Percentiles rank a stretch among this genome's conserved stretches.
Evolutionary conservation across 1,140 invertebrate species (phyloP).

Genomic region (Odontomachus brunneus): DNA sequence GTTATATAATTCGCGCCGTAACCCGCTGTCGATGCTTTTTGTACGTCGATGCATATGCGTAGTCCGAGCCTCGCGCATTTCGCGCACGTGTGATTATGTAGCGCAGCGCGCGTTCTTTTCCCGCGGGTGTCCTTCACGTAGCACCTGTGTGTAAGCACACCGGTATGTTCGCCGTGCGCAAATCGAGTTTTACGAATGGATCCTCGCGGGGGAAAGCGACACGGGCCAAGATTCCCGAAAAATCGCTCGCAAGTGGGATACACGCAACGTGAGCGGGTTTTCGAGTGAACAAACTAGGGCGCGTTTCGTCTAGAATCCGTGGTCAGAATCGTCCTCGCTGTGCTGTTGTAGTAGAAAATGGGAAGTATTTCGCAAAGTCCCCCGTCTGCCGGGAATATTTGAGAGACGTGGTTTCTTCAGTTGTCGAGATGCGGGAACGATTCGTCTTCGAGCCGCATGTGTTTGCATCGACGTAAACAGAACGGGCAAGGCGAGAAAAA

Average conservation of each 20-base stretch:
- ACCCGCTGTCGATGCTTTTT: slow-evolving; percentile 44
- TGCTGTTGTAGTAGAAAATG: too few species aligned
- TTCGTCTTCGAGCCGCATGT: not conserved
- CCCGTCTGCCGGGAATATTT: too few species aligned
- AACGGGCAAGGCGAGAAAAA: slow-evolving; percentile 40
- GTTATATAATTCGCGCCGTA: slow-evolving; percentile 67
- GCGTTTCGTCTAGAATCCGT: too few species aligned
- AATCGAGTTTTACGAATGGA: too few species aligned
- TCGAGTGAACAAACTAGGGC: not conserved
- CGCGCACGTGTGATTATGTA: slow-evolving; percentile 51
- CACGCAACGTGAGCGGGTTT: not conserved
- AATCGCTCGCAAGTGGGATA: slow-evolving; percentile 3
- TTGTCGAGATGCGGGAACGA: not conserved
- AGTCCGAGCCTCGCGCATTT: slow-evolving; percentile 37
- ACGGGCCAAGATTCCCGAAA: too few species aligned
- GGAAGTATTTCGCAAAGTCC: too few species aligned
- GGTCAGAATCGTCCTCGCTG: too few species aligned
- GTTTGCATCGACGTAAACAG: slow-evolving; percentile 44
- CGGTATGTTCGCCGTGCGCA: too few species aligned
- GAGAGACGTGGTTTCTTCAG: too few species aligned
- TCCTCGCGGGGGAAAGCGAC: too few species aligned
- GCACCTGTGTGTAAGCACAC: too few species aligned
- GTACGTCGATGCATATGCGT: slow-evolving; percentile 27
- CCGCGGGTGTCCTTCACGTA: not conserved
- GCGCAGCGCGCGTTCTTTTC: slow-evolving; percentile 18